Conservation (phyloP, 2,888 invertebrate genomes). For the Chloromyia formosa region DNA sequence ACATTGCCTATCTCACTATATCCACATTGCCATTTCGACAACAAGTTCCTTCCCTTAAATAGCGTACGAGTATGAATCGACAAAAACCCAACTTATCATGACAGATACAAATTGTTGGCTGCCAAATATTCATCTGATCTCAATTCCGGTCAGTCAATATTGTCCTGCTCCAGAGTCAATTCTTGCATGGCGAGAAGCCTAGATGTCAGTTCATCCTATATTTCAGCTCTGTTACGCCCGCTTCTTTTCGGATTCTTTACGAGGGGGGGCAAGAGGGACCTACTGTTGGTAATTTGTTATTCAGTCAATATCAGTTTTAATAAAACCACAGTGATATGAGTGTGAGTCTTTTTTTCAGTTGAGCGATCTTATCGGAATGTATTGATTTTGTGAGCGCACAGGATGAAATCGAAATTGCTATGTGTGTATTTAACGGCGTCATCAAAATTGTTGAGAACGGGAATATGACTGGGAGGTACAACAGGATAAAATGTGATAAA, state of each 20-base stretch:
- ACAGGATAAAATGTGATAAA: neutral
- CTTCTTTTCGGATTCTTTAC: neutral
- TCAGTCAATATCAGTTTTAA: slow-evolving; percentile 36
- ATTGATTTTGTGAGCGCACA: neutral
- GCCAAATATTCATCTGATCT: slow-evolving; percentile 5
- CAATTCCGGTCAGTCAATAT: slow-evolving; percentile 15
- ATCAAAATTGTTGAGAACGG: neutral
- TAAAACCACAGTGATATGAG: slow-evolving; percentile 34
- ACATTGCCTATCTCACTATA: too few relatives aligned
- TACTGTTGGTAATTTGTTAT: slow-evolving; percentile 33
- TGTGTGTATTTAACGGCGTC: neutral
- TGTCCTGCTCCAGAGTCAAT: neutral
- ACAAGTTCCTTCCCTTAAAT: too few relatives aligned
- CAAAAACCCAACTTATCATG: neutral
- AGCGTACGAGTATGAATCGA: too few relatives aligned
- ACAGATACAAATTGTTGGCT: slow-evolving; percentile 12
- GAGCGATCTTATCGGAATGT: slow-evolving; percentile 15
- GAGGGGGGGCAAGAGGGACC: neutral
- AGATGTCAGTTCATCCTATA: neutral
- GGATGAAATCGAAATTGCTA: neutral
- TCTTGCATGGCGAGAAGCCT: neutral
- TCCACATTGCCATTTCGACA: too few relatives aligned
- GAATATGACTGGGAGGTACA: neutral
- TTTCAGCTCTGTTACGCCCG: neutral
- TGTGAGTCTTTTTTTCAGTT: slow-evolving; percentile 37